phyloP scores from a whole-genome alignment of 2,888 invertebrate genomes.

The Mesoligia furuncula region DNA sequence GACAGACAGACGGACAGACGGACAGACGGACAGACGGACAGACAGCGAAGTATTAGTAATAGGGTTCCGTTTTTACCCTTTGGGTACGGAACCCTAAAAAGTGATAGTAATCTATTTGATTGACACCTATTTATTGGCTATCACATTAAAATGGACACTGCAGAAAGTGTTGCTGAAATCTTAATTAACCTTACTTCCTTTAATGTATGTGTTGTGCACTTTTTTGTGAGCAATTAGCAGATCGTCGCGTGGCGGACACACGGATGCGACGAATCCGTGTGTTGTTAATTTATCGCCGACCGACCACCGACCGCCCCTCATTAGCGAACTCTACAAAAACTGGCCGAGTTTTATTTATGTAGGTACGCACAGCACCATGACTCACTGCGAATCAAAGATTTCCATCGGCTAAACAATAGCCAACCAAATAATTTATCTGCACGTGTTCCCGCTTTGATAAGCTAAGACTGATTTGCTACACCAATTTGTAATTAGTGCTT shows the following conservation, averaged over 20 bases:
- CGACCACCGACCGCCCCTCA: constrained; percentile 79
- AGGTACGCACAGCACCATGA: constrained; percentile 70
- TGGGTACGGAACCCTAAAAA: too few relatives aligned
- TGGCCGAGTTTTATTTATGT: constrained; percentile 72
- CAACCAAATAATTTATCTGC: constrained; percentile 65
- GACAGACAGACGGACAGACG: too few relatives aligned
- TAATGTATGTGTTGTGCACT: constrained; percentile 31
- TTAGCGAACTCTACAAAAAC: constrained; percentile 77
- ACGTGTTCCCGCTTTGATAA: constrained; percentile 65
- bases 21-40: too few relatives aligned
- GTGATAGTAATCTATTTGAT: constrained; percentile 16
- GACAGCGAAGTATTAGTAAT: too few relatives aligned
- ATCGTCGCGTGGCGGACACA: constrained; percentile 75
- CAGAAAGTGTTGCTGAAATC: constrained; percentile 49
- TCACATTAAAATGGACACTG: not conserved
- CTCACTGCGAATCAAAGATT: constrained; percentile 70
- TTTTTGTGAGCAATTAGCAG: constrained; percentile 65
- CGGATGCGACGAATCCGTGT: constrained; percentile 74
- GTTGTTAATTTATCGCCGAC: constrained; percentile 77
- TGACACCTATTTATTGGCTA: constrained; percentile 14
- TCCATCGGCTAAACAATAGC: constrained; percentile 70
- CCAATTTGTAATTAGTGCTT: constrained; percentile 68
- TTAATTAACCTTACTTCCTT: constrained; percentile 49
- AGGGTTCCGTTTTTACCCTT: too few relatives aligned
- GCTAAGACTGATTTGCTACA: constrained; percentile 65